These are phyloP conservation scores for Autographa gamma DNA, from an alignment of 2,888 invertebrate genomes.

Conservation along the genomic window DNA sequence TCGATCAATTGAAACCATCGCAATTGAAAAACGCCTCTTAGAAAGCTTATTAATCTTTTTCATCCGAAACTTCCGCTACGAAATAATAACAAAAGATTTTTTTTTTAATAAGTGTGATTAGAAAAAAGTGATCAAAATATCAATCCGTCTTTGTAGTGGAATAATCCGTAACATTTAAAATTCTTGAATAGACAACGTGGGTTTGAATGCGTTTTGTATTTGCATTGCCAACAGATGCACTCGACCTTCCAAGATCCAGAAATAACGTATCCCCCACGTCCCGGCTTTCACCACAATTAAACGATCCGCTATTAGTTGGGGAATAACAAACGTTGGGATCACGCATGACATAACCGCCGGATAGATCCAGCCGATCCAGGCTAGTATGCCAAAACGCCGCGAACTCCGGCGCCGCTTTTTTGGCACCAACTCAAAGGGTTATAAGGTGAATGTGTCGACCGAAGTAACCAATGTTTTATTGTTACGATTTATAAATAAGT, in stretches of 20 bases:
- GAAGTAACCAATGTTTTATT: constrained; percentile 63
- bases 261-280: constrained; percentile 67
- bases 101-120: background rate
- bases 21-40: constrained; percentile 6
- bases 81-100: background rate
- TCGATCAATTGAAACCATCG: constrained; percentile 28
- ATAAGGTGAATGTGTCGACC: constrained; percentile 83
- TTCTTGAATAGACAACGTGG: constrained; percentile 36
- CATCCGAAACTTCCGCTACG: background rate
- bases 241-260: constrained; percentile 72
- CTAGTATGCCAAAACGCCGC: constrained; percentile 82
- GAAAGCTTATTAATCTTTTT: background rate
- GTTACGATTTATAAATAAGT: constrained; percentile 62
- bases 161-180: constrained; percentile 5
- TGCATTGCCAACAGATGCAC: constrained; percentile 61
- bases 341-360: constrained; percentile 86
- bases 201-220: constrained; percentile 57
- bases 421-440: constrained; percentile 85
- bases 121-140: background rate
- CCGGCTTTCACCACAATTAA: constrained; percentile 74
- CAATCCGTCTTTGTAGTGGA: background rate
- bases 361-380: constrained; percentile 86
- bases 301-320: constrained; percentile 69
- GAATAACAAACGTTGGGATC: constrained; percentile 79
- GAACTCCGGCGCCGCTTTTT: constrained; percentile 76